phyloP scores from a whole-genome alignment of 2,888 invertebrate genomes.

The Stegophylla sp. region DNA sequence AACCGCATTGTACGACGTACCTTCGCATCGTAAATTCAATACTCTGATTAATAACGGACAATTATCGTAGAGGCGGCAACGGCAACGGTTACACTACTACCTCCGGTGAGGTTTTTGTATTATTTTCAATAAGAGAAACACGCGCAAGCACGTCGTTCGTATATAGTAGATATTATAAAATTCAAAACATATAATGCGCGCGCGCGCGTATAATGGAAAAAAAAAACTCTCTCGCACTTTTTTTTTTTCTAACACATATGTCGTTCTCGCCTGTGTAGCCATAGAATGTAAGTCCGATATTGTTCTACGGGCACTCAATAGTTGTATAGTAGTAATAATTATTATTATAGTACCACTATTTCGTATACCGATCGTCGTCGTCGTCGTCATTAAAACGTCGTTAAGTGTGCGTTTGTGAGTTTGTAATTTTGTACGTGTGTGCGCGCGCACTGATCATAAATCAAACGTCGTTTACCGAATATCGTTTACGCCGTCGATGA shows the following conservation, averaged over 20 bases:
- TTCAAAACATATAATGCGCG: background rate
- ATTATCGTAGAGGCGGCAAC: conserved; percentile 15
- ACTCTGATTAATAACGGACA: conserved; percentile 53
- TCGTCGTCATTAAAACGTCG: conserved; percentile 10
- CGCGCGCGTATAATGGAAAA: background rate
- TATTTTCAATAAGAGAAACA: conserved; percentile 17
- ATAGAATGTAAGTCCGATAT: background rate
- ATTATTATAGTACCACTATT: background rate
- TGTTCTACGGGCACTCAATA: background rate
- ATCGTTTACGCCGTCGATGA: background rate
- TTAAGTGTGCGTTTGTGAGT: background rate
- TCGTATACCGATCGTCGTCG: background rate
- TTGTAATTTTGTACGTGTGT: background rate
- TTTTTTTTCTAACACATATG: background rate
- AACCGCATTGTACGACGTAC: conserved; percentile 37
- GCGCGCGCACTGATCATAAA: conserved; percentile 4
- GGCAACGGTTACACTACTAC: background rate
- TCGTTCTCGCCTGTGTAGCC: background rate
- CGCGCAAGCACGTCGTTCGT: background rate
- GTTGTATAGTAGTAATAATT: background rate
- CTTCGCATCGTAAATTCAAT: conserved; percentile 45
- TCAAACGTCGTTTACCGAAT: conserved; percentile 11
- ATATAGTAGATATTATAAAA: background rate
- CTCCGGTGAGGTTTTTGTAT: conserved; percentile 16
- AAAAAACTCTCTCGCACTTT: too few species aligned